These are phyloP conservation scores for Morone chrysops DNA, from an alignment of 2,113 vertebrate genomes.

Conservation along the genomic window DNA sequence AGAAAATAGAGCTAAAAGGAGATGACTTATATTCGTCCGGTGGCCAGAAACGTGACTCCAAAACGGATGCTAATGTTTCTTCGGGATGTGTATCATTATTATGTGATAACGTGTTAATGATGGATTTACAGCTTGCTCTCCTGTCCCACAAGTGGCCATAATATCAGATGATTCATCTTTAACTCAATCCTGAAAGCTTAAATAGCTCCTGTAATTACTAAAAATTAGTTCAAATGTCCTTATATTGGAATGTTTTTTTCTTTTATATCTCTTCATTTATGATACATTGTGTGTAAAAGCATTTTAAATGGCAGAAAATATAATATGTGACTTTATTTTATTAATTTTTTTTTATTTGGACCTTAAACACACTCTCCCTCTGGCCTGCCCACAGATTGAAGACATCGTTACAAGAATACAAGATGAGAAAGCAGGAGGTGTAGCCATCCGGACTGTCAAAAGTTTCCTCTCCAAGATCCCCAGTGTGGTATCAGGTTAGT, in stretches of 20 bases:
- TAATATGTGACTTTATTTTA: background rate
- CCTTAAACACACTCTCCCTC: background rate
- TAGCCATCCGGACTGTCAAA: constrained; percentile 95
- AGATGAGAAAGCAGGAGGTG: constrained; percentile 94
- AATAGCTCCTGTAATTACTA: background rate
- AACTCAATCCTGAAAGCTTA: background rate
- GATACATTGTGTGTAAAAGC: background rate
- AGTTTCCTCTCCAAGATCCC: constrained; percentile 99
- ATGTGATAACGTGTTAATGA: no score
- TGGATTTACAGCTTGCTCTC: background rate
- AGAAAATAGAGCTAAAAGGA: background rate
- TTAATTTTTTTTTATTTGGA: background rate
- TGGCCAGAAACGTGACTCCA: background rate
- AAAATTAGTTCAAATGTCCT: background rate
- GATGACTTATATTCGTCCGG: background rate
- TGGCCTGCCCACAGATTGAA: constrained; percentile 89
- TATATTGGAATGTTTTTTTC: background rate
- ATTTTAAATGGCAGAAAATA: constrained; percentile 9
- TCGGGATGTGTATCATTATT: background rate
- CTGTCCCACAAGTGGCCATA: background rate
- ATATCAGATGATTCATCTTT: background rate
- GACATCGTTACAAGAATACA: constrained; percentile 94
- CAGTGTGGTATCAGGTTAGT: constrained; percentile 93
- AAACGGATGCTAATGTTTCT: background rate
- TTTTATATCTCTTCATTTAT: background rate